These are phyloP conservation scores for Menidia beryllina DNA, from an alignment of 2,113 vertebrate genomes.

Conservation along the genomic window DNA sequence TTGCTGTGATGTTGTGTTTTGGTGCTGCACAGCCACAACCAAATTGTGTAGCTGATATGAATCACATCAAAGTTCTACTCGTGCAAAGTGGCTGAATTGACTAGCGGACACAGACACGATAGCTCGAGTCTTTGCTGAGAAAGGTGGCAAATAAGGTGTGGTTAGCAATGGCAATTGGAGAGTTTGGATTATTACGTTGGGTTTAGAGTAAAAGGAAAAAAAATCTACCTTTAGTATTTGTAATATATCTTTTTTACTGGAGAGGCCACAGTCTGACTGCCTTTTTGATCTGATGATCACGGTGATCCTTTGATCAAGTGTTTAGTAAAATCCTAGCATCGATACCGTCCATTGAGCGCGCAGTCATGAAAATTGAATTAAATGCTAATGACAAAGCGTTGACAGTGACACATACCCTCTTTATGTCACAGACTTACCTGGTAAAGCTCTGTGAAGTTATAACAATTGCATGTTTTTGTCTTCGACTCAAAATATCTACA, in stretches of 20 bases:
- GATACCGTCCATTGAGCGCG: too few relatives aligned
- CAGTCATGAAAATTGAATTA: neutral
- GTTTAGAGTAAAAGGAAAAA: neutral
- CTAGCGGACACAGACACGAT: neutral
- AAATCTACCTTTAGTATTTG: too few relatives aligned
- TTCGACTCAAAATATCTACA: too few relatives aligned
- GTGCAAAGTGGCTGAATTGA: neutral
- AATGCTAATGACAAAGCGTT: too few relatives aligned
- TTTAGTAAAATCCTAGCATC: slow-evolving; percentile 12
- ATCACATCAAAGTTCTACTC: too few relatives aligned
- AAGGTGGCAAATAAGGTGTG: neutral
- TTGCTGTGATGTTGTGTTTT: too few relatives aligned
- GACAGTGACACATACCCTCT: too few relatives aligned
- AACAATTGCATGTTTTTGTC: too few relatives aligned
- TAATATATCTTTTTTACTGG: neutral
- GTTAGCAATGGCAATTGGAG: neutral
- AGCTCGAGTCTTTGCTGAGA: neutral
- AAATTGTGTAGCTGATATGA: too few relatives aligned
- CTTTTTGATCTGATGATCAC: neutral
- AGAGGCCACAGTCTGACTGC: neutral
- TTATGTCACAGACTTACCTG: too few relatives aligned
- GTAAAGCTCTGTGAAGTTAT: too few relatives aligned
- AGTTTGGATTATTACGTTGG: neutral
- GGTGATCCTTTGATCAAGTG: neutral
- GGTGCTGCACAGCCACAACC: too few relatives aligned